phyloP scores from a whole-genome alignment of 2,888 invertebrate species.

The Drosophila engyochracea region DNA sequence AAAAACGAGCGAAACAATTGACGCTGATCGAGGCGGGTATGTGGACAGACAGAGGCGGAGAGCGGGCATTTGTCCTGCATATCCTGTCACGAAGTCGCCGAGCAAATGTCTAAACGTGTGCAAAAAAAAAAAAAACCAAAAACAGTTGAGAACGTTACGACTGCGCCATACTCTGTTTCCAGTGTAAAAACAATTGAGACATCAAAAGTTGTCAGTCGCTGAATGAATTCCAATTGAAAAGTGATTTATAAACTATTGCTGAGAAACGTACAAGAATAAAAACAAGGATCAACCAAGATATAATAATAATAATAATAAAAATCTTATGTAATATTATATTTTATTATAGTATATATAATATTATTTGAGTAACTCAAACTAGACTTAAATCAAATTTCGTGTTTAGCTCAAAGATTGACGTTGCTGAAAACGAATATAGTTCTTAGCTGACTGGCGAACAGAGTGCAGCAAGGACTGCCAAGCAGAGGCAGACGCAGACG shows the following conservation, averaged over 20 bases:
- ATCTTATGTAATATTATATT: background rate
- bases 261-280: background rate
- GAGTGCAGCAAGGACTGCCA: slow-evolving; percentile 11
- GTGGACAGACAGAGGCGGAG: background rate
- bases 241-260: background rate
- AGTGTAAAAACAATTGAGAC: background rate
- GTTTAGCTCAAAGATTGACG: background rate
- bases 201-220: no score
- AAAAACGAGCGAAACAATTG: slow-evolving; percentile 50
- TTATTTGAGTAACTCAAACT: background rate
- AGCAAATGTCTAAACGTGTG: slow-evolving; percentile 68
- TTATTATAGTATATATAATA: background rate
- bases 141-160: background rate
- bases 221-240: background rate
- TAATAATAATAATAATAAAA: background rate
- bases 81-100: slow-evolving; percentile 69
- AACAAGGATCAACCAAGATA: background rate
- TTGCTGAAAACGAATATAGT: background rate
- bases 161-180: background rate
- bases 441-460: background rate
- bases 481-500: background rate
- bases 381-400: no score
- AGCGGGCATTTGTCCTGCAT: slow-evolving; percentile 45
- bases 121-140: slow-evolving; percentile 38
- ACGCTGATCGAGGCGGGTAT: slow-evolving; percentile 22